A percentile compares a stretch with the other conserved stretches of the same genome.
phyloP scores from a whole-genome alignment of 2,113 vertebrate genomes.

The Catagonus wagneri region DNA sequence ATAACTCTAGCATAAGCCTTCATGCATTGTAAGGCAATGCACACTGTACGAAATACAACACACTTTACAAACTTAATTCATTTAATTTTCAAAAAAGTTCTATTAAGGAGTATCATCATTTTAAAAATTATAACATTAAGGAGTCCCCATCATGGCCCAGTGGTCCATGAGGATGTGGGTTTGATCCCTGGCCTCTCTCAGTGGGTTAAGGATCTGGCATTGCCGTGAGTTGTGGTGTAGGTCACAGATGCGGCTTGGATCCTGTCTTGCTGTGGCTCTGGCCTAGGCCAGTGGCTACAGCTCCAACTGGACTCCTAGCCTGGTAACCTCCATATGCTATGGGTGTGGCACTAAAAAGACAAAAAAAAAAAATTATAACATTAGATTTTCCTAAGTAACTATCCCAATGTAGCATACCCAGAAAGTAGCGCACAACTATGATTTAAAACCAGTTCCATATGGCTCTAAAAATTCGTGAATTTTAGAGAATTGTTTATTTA shows the following conservation, averaged over 20 bases:
- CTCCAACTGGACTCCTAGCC: no score
- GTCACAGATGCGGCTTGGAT: no score
- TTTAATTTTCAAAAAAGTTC: not conserved
- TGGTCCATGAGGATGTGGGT: no score
- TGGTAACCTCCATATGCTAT: no score
- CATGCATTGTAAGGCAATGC: not conserved
- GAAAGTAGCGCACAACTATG: not conserved
- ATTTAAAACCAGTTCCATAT: not conserved
- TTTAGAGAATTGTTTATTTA: not conserved
- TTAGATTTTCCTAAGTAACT: not conserved
- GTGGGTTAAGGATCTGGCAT: no score
- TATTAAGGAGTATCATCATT: not conserved
- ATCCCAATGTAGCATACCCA: not conserved
- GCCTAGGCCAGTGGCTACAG: no score
- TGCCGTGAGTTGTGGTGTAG: no score
- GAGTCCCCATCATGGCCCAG: no score
- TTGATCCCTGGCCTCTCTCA: no score
- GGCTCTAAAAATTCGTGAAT: not conserved
- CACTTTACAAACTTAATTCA: not conserved
- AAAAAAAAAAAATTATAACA: not conserved
- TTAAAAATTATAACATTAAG: not conserved
- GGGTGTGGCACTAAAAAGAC: no score
- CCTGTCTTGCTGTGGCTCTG: no score
- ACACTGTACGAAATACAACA: not conserved
- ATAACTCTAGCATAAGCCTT: not conserved